A percentile compares a stretch with the other conserved stretches of the same genome.
phyloP scores from a whole-genome alignment of 2,888 invertebrate genomes.

The Nasonovia ribisnigri region DNA sequence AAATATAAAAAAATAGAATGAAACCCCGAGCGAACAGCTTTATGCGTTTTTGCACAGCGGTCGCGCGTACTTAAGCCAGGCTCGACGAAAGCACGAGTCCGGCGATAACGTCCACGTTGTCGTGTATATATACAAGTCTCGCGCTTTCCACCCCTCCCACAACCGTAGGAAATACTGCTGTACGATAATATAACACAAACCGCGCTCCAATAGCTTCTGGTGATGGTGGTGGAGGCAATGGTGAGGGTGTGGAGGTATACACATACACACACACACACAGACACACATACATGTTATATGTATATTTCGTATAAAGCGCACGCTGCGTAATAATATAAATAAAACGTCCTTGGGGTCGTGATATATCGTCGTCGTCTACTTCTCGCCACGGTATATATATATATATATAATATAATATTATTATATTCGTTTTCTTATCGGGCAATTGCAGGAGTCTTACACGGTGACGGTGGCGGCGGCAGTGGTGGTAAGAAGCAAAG shows the following conservation, averaged over 20 bases:
- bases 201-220: not conserved
- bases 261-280: not conserved
- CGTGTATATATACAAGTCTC: not conserved
- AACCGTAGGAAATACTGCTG: not conserved
- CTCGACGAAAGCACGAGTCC: not conserved
- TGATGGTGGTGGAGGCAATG: not conserved
- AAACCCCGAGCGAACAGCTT: not conserved
- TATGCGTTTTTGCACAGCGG: not conserved
- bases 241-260: not conserved
- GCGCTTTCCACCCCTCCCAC: not conserved
- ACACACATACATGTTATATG: not conserved
- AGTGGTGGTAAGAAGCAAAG: not conserved
- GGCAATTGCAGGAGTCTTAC: constrained; percentile 37
- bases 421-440: constrained; percentile 51
- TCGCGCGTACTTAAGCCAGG: not conserved
- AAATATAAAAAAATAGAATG: not conserved
- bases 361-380: constrained; percentile 16
- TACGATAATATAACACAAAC: not conserved
- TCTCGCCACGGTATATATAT: not conserved
- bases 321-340: not conserved
- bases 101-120: not conserved
- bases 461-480: not conserved
- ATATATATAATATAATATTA: not conserved
- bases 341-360: constrained; percentile 23
- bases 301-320: not conserved